A percentile compares a stretch with the other conserved stretches of the same genome.
phyloP scores from a whole-genome alignment of 2,113 vertebrate genomes.

The Pseudorectes ferrugineus region DNA sequence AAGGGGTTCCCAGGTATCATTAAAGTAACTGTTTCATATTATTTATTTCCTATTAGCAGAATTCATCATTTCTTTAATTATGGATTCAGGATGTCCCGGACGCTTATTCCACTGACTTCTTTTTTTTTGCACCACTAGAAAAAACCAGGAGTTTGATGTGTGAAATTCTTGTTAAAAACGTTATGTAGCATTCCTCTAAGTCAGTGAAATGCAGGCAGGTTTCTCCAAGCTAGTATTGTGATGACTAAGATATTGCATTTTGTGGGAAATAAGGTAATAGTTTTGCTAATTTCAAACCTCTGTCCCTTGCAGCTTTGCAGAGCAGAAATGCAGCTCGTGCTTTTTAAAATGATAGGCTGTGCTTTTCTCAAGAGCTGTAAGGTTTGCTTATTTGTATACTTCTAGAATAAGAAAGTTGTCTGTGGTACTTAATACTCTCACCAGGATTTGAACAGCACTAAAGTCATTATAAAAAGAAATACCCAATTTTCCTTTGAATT shows the following conservation, averaged over 20 bases:
- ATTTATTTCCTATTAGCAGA: background rate
- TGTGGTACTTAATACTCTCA: background rate
- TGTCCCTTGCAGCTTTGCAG: background rate
- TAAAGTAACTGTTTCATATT: background rate
- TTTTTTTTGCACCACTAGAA: background rate
- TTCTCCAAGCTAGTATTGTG: background rate
- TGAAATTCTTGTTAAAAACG: background rate
- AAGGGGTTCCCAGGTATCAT: background rate
- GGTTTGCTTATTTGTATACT: background rate
- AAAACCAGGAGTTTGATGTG: background rate
- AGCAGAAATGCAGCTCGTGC: background rate
- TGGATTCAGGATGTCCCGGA: fast-evolving
- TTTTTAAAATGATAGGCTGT: background rate
- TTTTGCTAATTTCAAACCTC: background rate
- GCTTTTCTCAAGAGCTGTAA: background rate
- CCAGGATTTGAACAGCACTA: background rate
- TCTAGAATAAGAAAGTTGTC: background rate
- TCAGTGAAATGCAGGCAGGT: background rate
- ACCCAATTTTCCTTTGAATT: background rate
- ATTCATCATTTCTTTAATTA: background rate
- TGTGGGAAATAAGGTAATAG: background rate
- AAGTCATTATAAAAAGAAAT: background rate
- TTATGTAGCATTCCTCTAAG: background rate
- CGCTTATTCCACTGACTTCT: background rate
- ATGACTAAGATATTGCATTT: background rate